Conservation (phyloP, 2,888 invertebrate genomes). For the Heliconius ethilla region DNA sequence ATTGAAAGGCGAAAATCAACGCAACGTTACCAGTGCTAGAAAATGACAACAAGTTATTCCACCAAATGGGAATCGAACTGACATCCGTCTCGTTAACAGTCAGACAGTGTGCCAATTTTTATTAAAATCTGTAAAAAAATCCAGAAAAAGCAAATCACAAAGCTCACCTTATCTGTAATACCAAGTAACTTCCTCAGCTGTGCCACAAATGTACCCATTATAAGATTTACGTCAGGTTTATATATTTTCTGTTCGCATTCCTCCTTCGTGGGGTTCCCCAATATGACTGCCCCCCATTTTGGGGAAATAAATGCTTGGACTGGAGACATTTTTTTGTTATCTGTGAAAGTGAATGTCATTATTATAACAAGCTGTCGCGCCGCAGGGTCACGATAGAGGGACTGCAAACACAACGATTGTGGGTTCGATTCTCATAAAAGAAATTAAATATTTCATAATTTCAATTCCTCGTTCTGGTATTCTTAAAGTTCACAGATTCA, state of each 20-base stretch:
- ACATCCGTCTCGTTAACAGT: too few relatives aligned
- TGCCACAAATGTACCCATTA: slow-evolving; percentile 90
- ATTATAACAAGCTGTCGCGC: background rate
- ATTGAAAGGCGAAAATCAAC: too few relatives aligned
- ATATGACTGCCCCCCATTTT: slow-evolving; percentile 94
- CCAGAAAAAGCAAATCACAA: background rate
- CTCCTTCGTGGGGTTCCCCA: slow-evolving; percentile 85
- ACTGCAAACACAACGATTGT: too few relatives aligned
- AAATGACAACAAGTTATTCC: too few relatives aligned
- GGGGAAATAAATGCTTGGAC: slow-evolving; percentile 90
- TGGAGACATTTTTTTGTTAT: slow-evolving; percentile 57
- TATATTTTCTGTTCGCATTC: slow-evolving; percentile 69
- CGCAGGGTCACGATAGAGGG: too few relatives aligned
- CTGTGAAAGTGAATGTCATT: background rate
- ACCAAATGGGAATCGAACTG: too few relatives aligned
- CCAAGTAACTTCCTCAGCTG: slow-evolving; percentile 89
- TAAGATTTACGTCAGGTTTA: slow-evolving; percentile 63
- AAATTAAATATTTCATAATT: too few relatives aligned
- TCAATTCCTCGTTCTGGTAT: background rate
- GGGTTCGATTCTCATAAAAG: too few relatives aligned
- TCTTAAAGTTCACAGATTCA: background rate
- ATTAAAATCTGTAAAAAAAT: too few relatives aligned
- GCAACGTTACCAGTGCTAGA: too few relatives aligned
- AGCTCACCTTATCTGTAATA: slow-evolving; percentile 82
- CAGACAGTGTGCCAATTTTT: too few relatives aligned